Evolutionary conservation across 2,888 invertebrate species (phyloP).

Genomic region (Itoplectis maculator): DNA sequence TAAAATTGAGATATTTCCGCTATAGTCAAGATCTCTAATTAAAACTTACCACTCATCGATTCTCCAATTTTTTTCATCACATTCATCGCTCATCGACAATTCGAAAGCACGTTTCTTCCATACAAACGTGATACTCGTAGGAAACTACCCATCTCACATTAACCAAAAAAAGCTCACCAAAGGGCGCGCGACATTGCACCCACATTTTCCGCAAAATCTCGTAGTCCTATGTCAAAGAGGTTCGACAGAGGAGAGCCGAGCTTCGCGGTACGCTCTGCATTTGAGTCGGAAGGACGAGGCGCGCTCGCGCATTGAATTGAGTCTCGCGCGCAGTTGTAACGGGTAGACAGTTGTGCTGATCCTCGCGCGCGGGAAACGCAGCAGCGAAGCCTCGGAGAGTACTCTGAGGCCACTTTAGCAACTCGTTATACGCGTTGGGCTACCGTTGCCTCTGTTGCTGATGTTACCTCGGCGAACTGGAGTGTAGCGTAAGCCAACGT

Average conservation of each 20-base stretch:
- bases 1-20: too few relatives aligned
- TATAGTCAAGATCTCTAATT: too few relatives aligned
- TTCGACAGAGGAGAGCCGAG: not conserved
- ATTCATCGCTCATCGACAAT: too few relatives aligned
- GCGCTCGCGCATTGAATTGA: slow-evolving; percentile 29
- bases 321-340: slow-evolving; percentile 59
- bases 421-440: slow-evolving; percentile 70
- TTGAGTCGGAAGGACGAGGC: not conserved
- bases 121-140: not conserved
- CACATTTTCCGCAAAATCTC: slow-evolving; percentile 7
- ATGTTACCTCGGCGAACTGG: slow-evolving; percentile 65
- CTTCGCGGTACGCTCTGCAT: not conserved
- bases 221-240: slow-evolving; percentile 39
- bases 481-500: slow-evolving; percentile 70
- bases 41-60: too few relatives aligned
- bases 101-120: not conserved
- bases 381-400: slow-evolving; percentile 9
- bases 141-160: not conserved
- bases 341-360: slow-evolving; percentile 71
- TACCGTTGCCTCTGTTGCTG: slow-evolving; percentile 22
- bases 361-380: not conserved
- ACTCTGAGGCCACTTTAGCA: slow-evolving; percentile 71
- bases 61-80: too few relatives aligned
- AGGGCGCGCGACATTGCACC: not conserved
- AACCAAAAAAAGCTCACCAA: not conserved